Conservation (phyloP, 2,797 vertebrate species). For the Capromys pilorides region DNA sequence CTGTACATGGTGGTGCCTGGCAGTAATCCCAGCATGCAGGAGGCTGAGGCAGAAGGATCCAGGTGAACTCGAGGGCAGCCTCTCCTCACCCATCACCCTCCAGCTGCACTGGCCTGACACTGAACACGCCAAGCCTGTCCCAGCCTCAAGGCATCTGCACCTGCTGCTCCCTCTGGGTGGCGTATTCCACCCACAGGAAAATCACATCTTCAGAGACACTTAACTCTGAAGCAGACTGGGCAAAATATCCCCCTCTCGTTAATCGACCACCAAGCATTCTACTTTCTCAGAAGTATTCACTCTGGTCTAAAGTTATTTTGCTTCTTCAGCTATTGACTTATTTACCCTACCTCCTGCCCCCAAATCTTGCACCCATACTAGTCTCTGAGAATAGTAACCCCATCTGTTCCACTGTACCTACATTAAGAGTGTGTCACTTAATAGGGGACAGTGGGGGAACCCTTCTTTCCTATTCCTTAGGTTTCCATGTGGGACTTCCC, state of each 20-base stretch:
- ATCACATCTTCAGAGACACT: neutral
- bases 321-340: neutral
- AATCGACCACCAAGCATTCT: neutral
- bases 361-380: neutral
- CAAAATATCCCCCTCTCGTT: neutral
- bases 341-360: neutral
- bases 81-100: neutral
- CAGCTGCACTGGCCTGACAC: neutral
- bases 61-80: neutral
- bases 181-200: neutral
- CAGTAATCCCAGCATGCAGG: neutral
- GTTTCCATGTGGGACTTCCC: neutral
- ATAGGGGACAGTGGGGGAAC: neutral
- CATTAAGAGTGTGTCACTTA: neutral
- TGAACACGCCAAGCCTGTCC: neutral
- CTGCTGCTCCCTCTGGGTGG: neutral
- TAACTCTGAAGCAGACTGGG: neutral
- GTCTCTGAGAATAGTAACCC: neutral
- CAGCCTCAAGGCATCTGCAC: neutral
- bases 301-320: neutral
- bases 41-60: neutral
- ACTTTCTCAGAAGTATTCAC: conserved; percentile 14
- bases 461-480: neutral
- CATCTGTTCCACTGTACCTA: neutral
- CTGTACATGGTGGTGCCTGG: neutral